phyloP scores from a whole-genome alignment of 1,140 invertebrate genomes.

The Drosophila kurseongensis region DNA sequence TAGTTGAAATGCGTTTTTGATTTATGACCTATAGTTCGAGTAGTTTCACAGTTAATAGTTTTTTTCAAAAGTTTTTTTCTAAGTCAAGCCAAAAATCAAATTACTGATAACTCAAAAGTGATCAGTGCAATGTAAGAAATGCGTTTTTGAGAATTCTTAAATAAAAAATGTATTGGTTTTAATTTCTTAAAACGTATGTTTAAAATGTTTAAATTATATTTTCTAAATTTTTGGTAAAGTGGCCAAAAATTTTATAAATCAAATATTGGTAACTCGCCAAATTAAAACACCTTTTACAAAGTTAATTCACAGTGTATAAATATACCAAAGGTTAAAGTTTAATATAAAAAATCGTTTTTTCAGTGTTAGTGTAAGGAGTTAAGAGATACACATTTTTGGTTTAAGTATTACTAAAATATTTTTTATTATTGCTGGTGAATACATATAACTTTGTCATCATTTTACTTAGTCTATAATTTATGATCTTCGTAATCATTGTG shows the following conservation, averaged over 20 bases:
- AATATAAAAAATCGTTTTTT: background rate
- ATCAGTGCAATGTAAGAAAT: background rate
- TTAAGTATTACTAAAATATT: background rate
- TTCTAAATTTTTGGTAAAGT: no score
- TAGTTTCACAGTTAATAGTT: background rate
- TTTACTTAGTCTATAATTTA: background rate
- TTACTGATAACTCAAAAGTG: no score
- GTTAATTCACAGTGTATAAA: background rate
- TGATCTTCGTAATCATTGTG: no score
- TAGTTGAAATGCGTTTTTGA: background rate
- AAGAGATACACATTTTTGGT: background rate
- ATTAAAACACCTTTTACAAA: background rate
- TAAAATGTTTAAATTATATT: no score
- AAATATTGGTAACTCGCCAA: background rate
- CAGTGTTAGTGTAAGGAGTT: background rate
- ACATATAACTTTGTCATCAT: background rate
- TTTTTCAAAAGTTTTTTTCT: background rate
- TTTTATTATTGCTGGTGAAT: background rate
- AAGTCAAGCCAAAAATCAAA: background rate
- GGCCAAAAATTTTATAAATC: background rate
- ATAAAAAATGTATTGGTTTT: background rate
- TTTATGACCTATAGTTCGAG: slow-evolving; percentile 4
- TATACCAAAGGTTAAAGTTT: background rate
- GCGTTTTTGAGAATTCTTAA: background rate
- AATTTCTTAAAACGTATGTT: background rate